Conservation (phyloP, 2,113 vertebrate species). For the Lamprologus ornatipinnis region DNA sequence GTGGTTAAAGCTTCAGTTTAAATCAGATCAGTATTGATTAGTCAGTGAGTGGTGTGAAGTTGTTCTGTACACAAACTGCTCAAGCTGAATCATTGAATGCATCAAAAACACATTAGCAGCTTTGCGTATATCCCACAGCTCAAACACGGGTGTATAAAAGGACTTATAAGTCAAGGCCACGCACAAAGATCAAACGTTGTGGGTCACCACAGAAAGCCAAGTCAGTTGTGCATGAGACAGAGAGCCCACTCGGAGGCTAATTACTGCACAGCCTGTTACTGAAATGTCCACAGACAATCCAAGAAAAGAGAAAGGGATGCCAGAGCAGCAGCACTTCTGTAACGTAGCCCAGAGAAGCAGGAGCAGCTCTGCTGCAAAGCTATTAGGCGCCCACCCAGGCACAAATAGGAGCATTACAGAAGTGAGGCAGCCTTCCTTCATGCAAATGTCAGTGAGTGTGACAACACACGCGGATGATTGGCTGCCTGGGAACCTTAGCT, state of each 20-base stretch:
- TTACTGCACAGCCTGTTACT: background rate
- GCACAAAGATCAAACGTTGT: background rate
- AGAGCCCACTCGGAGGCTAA: background rate
- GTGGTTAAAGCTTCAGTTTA: background rate
- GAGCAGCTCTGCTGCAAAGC: background rate
- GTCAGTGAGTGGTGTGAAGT: background rate
- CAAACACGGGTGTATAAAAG: background rate
- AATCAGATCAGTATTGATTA: background rate
- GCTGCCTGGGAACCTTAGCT: background rate
- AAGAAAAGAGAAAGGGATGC: background rate
- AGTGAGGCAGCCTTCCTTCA: background rate
- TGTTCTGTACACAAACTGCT: background rate
- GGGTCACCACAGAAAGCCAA: background rate
- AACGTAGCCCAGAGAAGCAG: background rate
- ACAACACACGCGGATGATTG: accelerated
- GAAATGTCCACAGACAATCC: background rate
- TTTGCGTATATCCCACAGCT: background rate
- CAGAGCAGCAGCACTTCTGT: background rate
- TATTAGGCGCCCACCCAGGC: background rate
- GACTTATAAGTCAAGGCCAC: background rate
- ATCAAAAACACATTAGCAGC: background rate
- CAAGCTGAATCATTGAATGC: background rate
- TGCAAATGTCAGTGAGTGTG: background rate
- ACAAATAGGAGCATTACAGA: background rate
- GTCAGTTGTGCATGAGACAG: background rate